These are phyloP conservation scores for Pterostichus niger DNA, from an alignment of 2,888 invertebrate genomes.

Conservation along the genomic window DNA sequence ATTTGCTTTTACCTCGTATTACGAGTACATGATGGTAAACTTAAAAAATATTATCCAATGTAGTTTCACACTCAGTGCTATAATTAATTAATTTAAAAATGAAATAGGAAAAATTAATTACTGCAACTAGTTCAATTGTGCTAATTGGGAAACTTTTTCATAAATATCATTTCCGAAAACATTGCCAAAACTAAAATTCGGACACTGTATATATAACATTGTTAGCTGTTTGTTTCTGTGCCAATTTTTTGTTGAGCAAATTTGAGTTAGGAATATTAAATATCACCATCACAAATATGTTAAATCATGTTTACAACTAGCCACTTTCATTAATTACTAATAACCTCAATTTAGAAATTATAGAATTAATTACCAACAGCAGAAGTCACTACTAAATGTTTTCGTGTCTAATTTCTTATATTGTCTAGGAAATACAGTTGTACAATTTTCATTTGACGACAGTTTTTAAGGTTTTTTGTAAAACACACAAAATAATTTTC, in stretches of 20 bases:
- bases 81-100: conserved; percentile 37
- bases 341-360: not conserved
- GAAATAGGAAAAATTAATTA: conserved; percentile 47
- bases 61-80: not conserved
- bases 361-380: not conserved
- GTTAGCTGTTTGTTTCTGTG: conserved; percentile 16
- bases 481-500: too few species aligned
- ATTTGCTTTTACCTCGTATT: conserved; percentile 7
- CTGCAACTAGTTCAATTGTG: conserved; percentile 55
- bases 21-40: not conserved
- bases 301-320: conserved; percentile 17
- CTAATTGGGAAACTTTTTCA: conserved; percentile 57
- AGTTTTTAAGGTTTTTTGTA: too few species aligned
- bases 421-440: too few species aligned
- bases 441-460: too few species aligned
- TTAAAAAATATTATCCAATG: conserved; percentile 28
- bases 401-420: too few species aligned
- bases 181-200: conserved; percentile 44
- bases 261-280: conserved; percentile 10
- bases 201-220: not conserved
- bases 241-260: conserved; percentile 30
- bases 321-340: conserved; percentile 24
- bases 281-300: conserved; percentile 12
- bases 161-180: conserved; percentile 46
- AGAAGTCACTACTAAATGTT: too few species aligned